Evolutionary conservation across 2,113 vertebrate species (phyloP), one percentile per base, ranked within the genome.

Genomic region (Martes martes): DNA sequence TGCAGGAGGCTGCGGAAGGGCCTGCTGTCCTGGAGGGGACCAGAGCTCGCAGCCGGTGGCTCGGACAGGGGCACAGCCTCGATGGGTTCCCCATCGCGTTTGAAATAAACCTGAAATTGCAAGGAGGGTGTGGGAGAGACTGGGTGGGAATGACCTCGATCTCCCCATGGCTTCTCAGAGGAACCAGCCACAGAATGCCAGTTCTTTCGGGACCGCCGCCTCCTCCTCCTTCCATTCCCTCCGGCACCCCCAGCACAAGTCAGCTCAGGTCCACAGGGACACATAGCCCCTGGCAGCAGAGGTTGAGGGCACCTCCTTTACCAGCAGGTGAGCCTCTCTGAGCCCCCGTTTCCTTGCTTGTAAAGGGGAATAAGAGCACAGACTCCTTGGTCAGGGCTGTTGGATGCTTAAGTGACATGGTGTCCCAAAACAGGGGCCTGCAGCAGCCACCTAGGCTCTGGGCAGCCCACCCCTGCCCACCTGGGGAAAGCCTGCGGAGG

Each of bases 31-130:
- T 33, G 94, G 80, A 97, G 92, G 74, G 96, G 97, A 21, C 98
- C 97, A 0, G 96, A 63, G 94, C 98, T 96, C 0, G 73, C 97
- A 6, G 97, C 93, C 0, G 99, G 99, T 0, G 99, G 98, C 24
- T 99, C 99, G 0, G 98, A 98, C 93, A 99, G 99, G 0, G 99
- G 98, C 8, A 99, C 98, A 3, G 99, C 99, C 14, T 99, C 99
- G 0, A 99, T 99, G 9, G 99, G 98, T 10, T 99, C 99, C 0
- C 99, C 99, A 0, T 99, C 99, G 23, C 99, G 97, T 93, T 99
- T 99, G 97, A 99, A 99, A 97, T 99, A 99, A 52, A 99, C 99
- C 99, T 99, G 98, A 1, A 97, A 84, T 67, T 8, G 11, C 45
- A 73, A 71, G 80, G 59, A 2, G 65, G 26, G 50, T 19, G 19